Evolutionary conservation across 2,797 vertebrate genomes (phyloP).

Genomic region (Cynodonichthys magdalenae): DNA sequence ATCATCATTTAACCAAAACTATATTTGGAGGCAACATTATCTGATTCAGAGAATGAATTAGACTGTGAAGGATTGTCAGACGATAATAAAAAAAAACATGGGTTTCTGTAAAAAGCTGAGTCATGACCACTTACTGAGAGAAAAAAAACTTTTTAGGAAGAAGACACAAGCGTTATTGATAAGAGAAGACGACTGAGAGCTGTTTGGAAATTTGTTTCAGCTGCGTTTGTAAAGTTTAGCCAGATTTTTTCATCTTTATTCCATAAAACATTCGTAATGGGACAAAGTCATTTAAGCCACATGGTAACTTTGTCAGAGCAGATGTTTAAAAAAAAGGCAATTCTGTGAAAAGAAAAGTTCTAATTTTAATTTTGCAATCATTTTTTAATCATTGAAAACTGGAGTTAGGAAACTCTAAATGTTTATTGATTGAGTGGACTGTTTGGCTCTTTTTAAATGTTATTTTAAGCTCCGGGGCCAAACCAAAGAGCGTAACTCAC

Average conservation of each 20-base stretch:
- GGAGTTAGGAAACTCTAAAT: too few relatives aligned
- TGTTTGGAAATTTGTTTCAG: too few relatives aligned
- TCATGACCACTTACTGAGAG: not conserved
- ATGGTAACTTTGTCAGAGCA: not conserved
- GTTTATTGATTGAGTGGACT: too few relatives aligned
- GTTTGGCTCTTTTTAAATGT: not conserved
- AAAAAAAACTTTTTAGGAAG: not conserved
- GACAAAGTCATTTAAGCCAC: not conserved
- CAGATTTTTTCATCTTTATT: not conserved
- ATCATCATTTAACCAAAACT: too few relatives aligned
- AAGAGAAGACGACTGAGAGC: not conserved
- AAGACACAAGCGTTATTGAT: not conserved
- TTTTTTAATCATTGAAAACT: not conserved
- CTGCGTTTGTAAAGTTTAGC: too few relatives aligned
- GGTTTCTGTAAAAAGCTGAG: too few relatives aligned
- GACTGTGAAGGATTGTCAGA: too few relatives aligned
- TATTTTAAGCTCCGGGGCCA: not conserved
- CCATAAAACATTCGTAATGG: not conserved
- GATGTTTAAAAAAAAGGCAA: too few relatives aligned
- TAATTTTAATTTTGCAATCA: not conserved
- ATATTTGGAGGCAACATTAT: too few relatives aligned
- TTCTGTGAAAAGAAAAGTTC: not conserved
- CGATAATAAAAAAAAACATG: too few relatives aligned
- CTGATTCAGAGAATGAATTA: too few relatives aligned
- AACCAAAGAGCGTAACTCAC: fast-evolving